Percentiles rank a stretch among this genome's conserved stretches.
Evolutionary conservation across 2,888 invertebrate genomes (phyloP).

Genomic region (Calameuta filiformis): DNA sequence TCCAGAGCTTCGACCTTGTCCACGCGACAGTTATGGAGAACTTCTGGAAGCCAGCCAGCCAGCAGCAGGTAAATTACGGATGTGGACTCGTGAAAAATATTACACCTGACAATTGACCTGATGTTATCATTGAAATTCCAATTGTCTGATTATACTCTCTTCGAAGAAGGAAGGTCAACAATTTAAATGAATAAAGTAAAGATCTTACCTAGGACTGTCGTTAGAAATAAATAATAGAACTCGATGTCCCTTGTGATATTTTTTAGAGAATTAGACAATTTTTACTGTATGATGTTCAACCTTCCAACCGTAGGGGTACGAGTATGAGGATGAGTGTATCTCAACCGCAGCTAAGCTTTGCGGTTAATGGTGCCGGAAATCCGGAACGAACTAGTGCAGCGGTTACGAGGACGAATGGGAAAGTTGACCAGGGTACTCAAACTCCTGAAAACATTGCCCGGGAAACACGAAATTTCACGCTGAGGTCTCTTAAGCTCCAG

Average conservation of each 20-base stretch:
- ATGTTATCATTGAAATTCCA: neutral
- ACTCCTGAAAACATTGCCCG: constrained; percentile 78
- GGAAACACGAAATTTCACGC: constrained; percentile 73
- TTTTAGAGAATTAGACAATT: neutral
- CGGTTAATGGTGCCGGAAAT: constrained; percentile 68
- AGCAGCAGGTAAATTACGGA: constrained; percentile 47
- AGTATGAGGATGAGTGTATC: constrained; percentile 70
- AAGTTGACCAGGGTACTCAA: constrained; percentile 77
- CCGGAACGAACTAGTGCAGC: constrained; percentile 36
- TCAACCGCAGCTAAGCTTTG: constrained; percentile 72
- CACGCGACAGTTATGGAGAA: constrained; percentile 58
- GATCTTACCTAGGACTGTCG: neutral
- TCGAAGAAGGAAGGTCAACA: no score
- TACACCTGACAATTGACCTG: neutral
- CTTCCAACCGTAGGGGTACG: constrained; percentile 49
- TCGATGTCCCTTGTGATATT: neutral
- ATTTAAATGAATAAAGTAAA: neutral
- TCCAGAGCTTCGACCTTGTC: constrained; percentile 29
- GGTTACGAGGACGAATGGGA: constrained; percentile 50
- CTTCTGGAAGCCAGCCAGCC: constrained; percentile 57
- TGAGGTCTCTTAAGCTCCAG: constrained; percentile 72
- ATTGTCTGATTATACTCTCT: no score
- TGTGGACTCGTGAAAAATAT: neutral
- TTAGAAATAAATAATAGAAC: neutral
- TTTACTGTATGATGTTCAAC: neutral